A percentile compares a stretch with the other conserved stretches of the same genome.
Conservation (phyloP, 2,888 invertebrate genomes). For the Vesta saturnalis region DNA sequence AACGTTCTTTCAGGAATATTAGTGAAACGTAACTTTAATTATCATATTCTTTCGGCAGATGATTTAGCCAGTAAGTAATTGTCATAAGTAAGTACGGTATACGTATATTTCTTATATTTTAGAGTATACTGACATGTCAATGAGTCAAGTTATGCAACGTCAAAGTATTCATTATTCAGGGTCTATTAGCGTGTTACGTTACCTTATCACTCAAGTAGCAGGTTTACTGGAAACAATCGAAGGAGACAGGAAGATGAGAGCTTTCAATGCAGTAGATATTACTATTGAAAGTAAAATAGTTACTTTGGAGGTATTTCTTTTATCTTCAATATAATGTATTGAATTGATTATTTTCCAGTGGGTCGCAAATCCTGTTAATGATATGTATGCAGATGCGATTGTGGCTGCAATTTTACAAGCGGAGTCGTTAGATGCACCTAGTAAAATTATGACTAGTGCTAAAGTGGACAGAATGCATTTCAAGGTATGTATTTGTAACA, state of each 20-base stretch:
- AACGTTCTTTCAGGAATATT: slow-evolving; percentile 89
- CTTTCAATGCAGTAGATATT: slow-evolving; percentile 87
- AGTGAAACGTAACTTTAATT: slow-evolving; percentile 98
- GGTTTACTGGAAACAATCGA: slow-evolving; percentile 77
- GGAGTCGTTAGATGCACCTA: slow-evolving; percentile 72
- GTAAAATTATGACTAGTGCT: slow-evolving; percentile 70
- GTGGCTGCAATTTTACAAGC: slow-evolving; percentile 89
- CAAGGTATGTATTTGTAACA: slow-evolving; percentile 66
- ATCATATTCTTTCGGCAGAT: slow-evolving; percentile 90
- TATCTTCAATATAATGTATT: background rate
- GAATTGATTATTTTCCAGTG: slow-evolving; percentile 68
- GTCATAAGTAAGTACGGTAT: background rate
- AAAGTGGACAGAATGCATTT: slow-evolving; percentile 93
- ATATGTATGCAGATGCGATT: slow-evolving; percentile 98
- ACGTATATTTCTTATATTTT: slow-evolving; percentile 48
- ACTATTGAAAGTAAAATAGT: slow-evolving; percentile 83
- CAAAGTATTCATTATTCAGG: slow-evolving; percentile 91
- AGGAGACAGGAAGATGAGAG: slow-evolving; percentile 76
- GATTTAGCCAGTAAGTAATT: slow-evolving; percentile 85
- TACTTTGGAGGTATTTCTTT: slow-evolving; percentile 79
- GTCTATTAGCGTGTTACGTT: slow-evolving; percentile 74
- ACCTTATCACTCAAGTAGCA: slow-evolving; percentile 81
- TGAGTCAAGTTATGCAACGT: slow-evolving; percentile 92
- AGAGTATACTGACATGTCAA: slow-evolving; percentile 96
- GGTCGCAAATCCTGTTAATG: slow-evolving; percentile 93